Evolutionary conservation across 2,888 invertebrate genomes (phyloP).

Genomic region (Acleris laterana): DNA sequence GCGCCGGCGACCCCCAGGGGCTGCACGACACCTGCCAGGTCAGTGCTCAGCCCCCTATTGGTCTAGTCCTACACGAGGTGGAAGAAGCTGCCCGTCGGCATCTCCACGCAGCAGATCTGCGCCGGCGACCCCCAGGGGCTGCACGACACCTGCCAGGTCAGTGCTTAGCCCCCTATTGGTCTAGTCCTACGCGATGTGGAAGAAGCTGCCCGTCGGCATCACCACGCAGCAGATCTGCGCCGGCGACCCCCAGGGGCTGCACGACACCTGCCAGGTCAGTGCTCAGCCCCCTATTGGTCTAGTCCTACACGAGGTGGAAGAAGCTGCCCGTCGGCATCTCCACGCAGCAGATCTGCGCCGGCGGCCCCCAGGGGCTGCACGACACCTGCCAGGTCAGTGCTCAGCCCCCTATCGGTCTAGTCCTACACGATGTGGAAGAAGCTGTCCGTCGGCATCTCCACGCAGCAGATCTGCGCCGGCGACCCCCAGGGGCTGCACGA

Average conservation of each 20-base stretch:
- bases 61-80: conserved; percentile 55
- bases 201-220: conserved; percentile 67
- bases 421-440: conserved; percentile 64
- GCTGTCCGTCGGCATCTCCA: conserved; percentile 62
- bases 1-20: too few relatives aligned
- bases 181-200: conserved; percentile 59
- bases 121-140: too few relatives aligned
- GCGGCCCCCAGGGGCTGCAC: too few relatives aligned
- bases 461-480: conserved; percentile 72
- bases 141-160: too few relatives aligned
- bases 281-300: background rate
- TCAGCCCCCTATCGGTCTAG: conserved; percentile 23
- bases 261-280: conserved; percentile 70
- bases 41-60: too few relatives aligned
- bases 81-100: conserved; percentile 50
- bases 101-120: too few relatives aligned
- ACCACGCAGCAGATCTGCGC: conserved; percentile 69
- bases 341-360: too few relatives aligned
- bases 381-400: too few relatives aligned
- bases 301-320: conserved; percentile 48
- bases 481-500: conserved; percentile 65
- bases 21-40: too few relatives aligned
- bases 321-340: too few relatives aligned
- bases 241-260: conserved; percentile 63
- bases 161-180: too few relatives aligned